Evolutionary conservation across 1,140 invertebrate species (phyloP).

Genomic region (Dinoponera quadriceps): DNA sequence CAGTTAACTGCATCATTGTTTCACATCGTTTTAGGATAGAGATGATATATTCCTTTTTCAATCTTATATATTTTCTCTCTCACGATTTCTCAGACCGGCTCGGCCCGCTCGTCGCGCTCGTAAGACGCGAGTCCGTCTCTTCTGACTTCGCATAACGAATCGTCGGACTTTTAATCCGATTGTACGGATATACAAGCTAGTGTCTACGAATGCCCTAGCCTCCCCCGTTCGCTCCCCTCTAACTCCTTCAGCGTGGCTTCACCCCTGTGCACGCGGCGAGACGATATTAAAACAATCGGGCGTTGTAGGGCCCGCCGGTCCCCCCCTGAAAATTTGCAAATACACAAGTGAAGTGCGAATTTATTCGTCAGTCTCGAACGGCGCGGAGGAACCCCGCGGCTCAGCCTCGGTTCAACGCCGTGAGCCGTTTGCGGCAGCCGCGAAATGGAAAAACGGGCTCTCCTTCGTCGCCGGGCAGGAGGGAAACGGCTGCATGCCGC

Average conservation of each 20-base stretch:
- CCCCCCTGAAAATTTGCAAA: conserved; percentile 75
- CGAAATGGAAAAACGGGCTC: conserved; percentile 78
- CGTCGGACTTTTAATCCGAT: neutral
- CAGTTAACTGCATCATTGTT: too few relatives aligned
- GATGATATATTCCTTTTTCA: too few relatives aligned
- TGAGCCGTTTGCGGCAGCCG: conserved; percentile 69
- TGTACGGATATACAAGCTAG: neutral
- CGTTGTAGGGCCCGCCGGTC: conserved; percentile 66
- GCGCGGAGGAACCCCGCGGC: conserved; percentile 62
- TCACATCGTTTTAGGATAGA: too few relatives aligned
- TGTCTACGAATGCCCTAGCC: neutral
- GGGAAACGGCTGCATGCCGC: conserved; percentile 72
- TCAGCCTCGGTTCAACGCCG: conserved; percentile 65
- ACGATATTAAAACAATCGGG: conserved; percentile 78
- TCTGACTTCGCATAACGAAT: neutral
- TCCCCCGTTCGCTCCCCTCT: conserved; percentile 19
- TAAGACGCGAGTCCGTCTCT: too few relatives aligned
- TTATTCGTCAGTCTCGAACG: conserved; percentile 72
- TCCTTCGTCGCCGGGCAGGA: conserved; percentile 63
- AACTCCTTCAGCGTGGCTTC: conserved; percentile 32
- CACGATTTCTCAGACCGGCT: too few relatives aligned
- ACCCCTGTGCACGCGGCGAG: conserved; percentile 50
- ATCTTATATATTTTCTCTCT: too few relatives aligned
- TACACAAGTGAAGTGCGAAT: conserved; percentile 75
- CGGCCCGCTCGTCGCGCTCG: too few relatives aligned